A percentile compares a stretch with the other conserved stretches of the same genome.
Evolutionary conservation across 2,797 vertebrate genomes (phyloP).

Genomic region (Enteromius paludinosus): DNA sequence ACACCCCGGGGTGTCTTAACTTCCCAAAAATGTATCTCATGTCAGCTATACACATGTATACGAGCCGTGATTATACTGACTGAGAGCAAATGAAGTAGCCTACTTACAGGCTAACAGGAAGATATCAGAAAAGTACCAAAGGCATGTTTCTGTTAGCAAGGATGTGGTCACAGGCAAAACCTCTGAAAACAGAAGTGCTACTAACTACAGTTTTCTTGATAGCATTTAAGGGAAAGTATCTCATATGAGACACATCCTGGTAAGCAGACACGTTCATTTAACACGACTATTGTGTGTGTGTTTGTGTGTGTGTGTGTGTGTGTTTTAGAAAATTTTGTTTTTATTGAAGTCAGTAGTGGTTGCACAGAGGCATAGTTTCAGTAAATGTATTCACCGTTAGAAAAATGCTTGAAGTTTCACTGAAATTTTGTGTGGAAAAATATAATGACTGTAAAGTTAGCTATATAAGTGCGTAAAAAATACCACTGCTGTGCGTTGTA

Average conservation of each 20-base stretch:
- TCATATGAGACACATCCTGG: background rate
- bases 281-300: background rate
- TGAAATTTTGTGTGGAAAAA: background rate
- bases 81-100: conserved; percentile 5
- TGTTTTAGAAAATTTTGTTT: background rate
- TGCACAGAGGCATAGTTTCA: background rate
- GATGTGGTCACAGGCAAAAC: conserved; percentile 77
- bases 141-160: conserved; percentile 65
- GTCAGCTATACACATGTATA: background rate
- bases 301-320: background rate
- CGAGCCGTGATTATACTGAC: background rate
- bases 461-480: background rate
- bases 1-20: background rate
- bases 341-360: background rate
- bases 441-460: background rate
- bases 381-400: background rate
- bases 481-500: background rate
- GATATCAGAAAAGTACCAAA: conserved; percentile 34
- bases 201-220: conserved; percentile 42
- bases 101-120: conserved; percentile 47
- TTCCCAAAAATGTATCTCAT: background rate
- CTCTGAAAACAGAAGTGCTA: conserved; percentile 75
- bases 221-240: background rate
- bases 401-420: background rate
- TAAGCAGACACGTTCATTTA: conserved; percentile 9